phyloP scores from a whole-genome alignment of 2,888 invertebrate species.

The Drosophila longiperda region DNA sequence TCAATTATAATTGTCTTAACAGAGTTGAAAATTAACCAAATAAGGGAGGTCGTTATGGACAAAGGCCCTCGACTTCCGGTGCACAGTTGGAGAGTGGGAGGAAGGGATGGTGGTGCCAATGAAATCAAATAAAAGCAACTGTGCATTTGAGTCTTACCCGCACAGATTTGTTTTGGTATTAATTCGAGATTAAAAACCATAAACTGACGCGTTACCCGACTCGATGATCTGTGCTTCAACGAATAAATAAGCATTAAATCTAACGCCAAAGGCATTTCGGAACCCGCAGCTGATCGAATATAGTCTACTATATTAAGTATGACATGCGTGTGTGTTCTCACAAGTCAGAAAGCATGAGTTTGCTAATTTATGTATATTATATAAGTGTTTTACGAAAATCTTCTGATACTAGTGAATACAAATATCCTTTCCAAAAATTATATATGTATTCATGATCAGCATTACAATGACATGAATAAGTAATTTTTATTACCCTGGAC shows the following conservation, averaged over 20 bases:
- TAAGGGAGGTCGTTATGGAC: constrained; percentile 54
- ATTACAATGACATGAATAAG: background rate
- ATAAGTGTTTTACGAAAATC: no score
- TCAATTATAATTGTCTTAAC: constrained; percentile 73
- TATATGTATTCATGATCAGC: background rate
- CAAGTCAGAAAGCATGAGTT: background rate
- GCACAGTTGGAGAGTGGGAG: constrained; percentile 6
- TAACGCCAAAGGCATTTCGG: constrained; percentile 4
- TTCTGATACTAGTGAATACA: background rate
- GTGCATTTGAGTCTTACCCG: constrained; percentile 50
- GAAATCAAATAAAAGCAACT: constrained; percentile 57
- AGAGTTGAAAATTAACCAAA: constrained; percentile 60
- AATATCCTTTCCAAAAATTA: background rate
- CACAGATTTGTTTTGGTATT: constrained; percentile 72
- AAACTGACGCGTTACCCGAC: constrained; percentile 30
- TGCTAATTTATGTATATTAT: background rate
- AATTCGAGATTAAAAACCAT: constrained; percentile 67
- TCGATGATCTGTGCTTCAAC: constrained; percentile 24
- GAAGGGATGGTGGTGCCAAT: constrained; percentile 6
- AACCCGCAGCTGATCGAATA: constrained; percentile 18
- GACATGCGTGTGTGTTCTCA: background rate
- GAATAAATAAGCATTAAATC: constrained; percentile 36
- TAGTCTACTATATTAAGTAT: background rate
- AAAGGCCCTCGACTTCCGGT: constrained; percentile 60
- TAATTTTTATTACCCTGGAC: background rate